Evolutionary conservation across 1,140 invertebrate genomes (phyloP).

Genomic region (Brachionus paranguensis): DNA sequence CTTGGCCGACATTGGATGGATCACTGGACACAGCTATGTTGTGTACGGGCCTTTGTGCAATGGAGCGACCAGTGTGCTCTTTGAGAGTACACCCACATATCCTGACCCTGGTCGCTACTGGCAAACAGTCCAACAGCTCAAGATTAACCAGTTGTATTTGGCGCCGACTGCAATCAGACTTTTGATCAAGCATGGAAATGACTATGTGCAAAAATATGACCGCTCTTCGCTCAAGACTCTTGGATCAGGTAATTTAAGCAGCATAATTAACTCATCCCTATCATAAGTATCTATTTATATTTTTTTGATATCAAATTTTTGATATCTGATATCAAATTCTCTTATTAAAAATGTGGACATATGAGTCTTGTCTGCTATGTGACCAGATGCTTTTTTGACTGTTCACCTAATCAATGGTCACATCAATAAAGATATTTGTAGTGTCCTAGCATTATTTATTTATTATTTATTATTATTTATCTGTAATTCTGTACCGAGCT

Average conservation of each 20-base stretch:
- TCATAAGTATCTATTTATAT: no score
- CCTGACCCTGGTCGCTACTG: constrained; percentile 61
- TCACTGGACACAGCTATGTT: constrained; percentile 61
- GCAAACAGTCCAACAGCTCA: constrained; percentile 58
- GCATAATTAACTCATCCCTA: no score
- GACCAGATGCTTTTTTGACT: no score
- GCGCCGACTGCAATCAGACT: constrained; percentile 60
- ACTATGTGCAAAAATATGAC: constrained; percentile 59
- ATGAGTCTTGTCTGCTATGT: no score
- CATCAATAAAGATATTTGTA: no score
- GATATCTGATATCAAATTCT: no score
- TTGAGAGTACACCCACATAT: constrained; percentile 60
- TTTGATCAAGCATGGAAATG: constrained; percentile 72
- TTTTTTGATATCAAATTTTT: no score
- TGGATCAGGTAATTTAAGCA: background rate
- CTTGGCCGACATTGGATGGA: constrained; percentile 63
- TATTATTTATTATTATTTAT: no score
- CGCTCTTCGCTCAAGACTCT: constrained; percentile 39
- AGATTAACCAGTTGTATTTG: constrained; percentile 59
- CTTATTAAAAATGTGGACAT: no score
- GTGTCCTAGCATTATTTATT: no score
- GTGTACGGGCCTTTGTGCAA: constrained; percentile 61
- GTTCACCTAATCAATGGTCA: no score
- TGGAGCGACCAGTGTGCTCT: constrained; percentile 59
- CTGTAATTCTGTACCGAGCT: no score